These are phyloP conservation scores for Cheilosia variabilis DNA, from an alignment of 2,888 invertebrate species.

Conservation along the genomic window DNA sequence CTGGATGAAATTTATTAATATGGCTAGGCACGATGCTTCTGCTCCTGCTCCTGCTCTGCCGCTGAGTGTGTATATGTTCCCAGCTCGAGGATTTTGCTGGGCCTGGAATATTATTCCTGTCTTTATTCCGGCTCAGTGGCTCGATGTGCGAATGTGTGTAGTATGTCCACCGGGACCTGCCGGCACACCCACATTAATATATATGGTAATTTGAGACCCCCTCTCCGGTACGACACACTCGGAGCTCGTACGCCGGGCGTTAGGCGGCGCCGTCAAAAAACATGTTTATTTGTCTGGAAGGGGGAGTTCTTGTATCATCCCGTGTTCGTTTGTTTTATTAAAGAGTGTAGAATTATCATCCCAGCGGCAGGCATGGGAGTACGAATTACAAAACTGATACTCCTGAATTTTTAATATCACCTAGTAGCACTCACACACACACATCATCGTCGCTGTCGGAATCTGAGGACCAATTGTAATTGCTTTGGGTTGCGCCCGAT, in stretches of 20 bases:
- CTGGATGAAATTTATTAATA: conserved; percentile 64
- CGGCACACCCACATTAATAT: conserved; percentile 64
- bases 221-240: not conserved
- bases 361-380: not conserved
- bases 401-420: conserved; percentile 48
- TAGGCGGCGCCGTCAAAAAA: conserved; percentile 22
- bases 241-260: not conserved
- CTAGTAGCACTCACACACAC: conserved; percentile 1
- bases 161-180: conserved; percentile 41
- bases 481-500: conserved; percentile 42
- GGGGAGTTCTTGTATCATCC: not conserved
- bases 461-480: conserved; percentile 43
- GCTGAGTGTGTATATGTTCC: not conserved
- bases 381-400: conserved; percentile 54
- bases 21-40: conserved; percentile 9
- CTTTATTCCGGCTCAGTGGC: conserved; percentile 41
- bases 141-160: conserved; percentile 35
- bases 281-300: conserved; percentile 30
- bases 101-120: conserved; percentile 44
- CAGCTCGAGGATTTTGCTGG: conserved; percentile 40
- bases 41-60: not conserved
- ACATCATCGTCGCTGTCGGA: not conserved
- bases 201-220: conserved; percentile 64
- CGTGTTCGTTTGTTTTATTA: conserved; percentile 53
- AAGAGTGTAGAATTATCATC: conserved; percentile 49